phyloP scores from a whole-genome alignment of 2,797 vertebrate species.

The Cirrhinus molitorella region DNA sequence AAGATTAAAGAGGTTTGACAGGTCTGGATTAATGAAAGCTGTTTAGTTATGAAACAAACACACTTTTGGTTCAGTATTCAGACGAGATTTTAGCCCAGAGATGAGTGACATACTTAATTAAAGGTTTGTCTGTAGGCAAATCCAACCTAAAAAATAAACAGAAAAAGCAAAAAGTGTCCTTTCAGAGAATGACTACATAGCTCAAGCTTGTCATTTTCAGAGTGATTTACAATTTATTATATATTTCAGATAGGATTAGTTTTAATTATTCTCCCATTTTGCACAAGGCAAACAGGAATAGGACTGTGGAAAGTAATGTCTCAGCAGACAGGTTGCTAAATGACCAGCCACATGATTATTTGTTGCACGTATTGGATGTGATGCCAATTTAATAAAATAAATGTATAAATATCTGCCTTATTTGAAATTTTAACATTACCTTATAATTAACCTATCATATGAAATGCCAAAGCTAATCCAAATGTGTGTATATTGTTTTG shows the following conservation, averaged over 20 bases:
- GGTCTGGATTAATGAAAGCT: constrained; percentile 41
- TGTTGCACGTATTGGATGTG: background rate
- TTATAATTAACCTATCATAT: too few species aligned
- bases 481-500: background rate
- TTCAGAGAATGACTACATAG: background rate
- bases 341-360: background rate
- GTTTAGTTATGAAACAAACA: constrained; percentile 34
- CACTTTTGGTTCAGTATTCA: constrained; percentile 22
- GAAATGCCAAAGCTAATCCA: background rate
- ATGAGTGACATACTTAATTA: constrained; percentile 24
- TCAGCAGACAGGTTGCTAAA: background rate
- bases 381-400: background rate
- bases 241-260: background rate
- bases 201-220: background rate
- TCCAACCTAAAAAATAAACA: background rate
- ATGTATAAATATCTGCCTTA: background rate
- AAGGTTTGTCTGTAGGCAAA: background rate
- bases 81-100: background rate
- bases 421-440: background rate
- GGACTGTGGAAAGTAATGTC: background rate
- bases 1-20: constrained; percentile 33
- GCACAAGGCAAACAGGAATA: background rate
- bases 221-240: background rate
- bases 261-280: constrained; percentile 1
- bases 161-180: background rate